Evolutionary conservation across 2,797 vertebrate genomes (phyloP).

Genomic region (Melanotaenia boesemani): DNA sequence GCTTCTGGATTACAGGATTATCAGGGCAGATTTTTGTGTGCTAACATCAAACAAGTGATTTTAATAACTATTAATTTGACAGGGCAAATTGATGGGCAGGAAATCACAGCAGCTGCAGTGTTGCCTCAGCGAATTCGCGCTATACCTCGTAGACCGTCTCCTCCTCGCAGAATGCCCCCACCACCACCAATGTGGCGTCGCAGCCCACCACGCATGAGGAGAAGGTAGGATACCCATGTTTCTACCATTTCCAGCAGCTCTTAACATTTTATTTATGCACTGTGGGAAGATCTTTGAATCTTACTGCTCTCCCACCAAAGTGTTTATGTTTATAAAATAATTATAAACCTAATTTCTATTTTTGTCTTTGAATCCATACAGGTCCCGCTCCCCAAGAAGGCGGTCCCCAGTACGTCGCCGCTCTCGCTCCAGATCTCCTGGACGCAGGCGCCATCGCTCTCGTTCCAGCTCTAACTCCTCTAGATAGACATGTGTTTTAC

Average conservation of each 20-base stretch:
- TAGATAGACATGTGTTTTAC: conserved; percentile 80
- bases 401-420: conserved; percentile 91
- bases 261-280: neutral
- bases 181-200: conserved; percentile 95
- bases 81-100: conserved; percentile 97
- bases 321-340: neutral
- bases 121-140: conserved; percentile 88
- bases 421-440: conserved; percentile 92
- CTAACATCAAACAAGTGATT: neutral
- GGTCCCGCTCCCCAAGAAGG: conserved; percentile 93
- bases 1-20: conserved; percentile 69
- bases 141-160: conserved; percentile 87
- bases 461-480: conserved; percentile 98
- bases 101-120: conserved; percentile 93
- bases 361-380: conserved; percentile 48
- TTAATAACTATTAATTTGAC: neutral
- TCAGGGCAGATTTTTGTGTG: neutral
- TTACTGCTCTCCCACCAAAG: neutral
- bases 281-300: neutral
- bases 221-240: conserved; percentile 80
- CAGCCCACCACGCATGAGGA: conserved; percentile 94
- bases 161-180: conserved; percentile 93
- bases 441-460: conserved; percentile 94
- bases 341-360: too few species aligned
- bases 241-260: neutral